Percentiles rank a stretch among this genome's conserved stretches.
Conservation (phyloP, 2,888 invertebrate species). For the Strigamia crassipes region DNA sequence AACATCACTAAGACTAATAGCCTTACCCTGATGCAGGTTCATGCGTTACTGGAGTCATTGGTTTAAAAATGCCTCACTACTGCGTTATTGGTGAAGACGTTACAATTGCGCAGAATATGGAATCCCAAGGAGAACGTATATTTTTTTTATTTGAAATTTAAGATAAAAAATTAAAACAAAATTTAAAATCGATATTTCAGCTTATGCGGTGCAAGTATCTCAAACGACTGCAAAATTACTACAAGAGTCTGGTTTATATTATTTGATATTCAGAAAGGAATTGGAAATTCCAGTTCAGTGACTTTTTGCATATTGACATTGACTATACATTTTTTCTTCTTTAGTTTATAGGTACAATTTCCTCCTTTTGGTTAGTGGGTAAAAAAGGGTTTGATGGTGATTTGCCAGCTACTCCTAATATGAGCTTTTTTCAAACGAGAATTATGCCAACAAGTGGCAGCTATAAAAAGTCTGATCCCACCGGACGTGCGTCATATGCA, state of each 20-base stretch:
- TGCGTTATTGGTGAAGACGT: neutral
- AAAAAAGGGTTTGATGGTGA: neutral
- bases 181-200: neutral
- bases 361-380: neutral
- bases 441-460: too few relatives aligned
- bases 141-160: neutral
- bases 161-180: neutral
- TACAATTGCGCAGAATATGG: neutral
- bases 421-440: too few relatives aligned
- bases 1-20: too few relatives aligned
- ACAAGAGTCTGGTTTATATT: neutral
- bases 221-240: neutral
- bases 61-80: neutral
- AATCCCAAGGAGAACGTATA: slow-evolving; percentile 8
- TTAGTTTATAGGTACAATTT: neutral
- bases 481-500: too few relatives aligned
- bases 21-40: neutral
- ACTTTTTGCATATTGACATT: neutral
- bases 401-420: neutral
- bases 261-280: neutral
- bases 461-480: too few relatives aligned
- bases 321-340: neutral
- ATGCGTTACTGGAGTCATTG: neutral
- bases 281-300: neutral
- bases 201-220: neutral